Evolutionary conservation across 2,113 vertebrate genomes (phyloP).

Genomic region (Eonycteris spelaea): DNA sequence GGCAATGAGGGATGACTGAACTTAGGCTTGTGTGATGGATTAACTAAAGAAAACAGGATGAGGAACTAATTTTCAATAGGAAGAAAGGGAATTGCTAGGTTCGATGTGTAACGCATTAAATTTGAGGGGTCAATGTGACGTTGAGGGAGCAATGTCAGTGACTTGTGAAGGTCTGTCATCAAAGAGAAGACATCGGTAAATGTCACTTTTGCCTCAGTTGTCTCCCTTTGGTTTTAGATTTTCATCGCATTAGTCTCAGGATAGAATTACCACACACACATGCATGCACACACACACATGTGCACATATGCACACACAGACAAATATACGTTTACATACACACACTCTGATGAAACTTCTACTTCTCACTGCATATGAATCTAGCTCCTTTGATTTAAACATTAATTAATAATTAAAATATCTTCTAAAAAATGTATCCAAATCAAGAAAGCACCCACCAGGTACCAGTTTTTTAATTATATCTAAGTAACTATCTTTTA

Average conservation of each 20-base stretch:
- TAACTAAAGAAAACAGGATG: not conserved
- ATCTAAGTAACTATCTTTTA: not conserved
- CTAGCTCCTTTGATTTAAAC: not conserved
- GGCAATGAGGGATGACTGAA: not conserved
- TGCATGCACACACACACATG: not conserved
- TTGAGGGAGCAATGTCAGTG: not conserved
- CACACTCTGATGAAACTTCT: not conserved
- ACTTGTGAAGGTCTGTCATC: not conserved
- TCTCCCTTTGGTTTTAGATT: not conserved
- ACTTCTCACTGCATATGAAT: not conserved
- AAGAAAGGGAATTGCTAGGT: not conserved
- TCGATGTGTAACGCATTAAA: not conserved
- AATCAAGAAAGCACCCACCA: not conserved
- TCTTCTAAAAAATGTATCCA: not conserved
- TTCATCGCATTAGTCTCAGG: not conserved
- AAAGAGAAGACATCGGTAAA: not conserved
- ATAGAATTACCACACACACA: not conserved
- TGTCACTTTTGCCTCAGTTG: not conserved
- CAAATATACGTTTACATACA: not conserved
- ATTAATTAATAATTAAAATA: not conserved
- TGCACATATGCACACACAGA: not conserved
- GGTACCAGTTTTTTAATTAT: not conserved
- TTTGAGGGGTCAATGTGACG: not conserved
- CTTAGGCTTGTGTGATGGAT: not conserved
- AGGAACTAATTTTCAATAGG: not conserved